Base-by-base conservation (phyloP, 2,113 vertebrate genomes). In the Pelecanoides urinatrix region DNA sequence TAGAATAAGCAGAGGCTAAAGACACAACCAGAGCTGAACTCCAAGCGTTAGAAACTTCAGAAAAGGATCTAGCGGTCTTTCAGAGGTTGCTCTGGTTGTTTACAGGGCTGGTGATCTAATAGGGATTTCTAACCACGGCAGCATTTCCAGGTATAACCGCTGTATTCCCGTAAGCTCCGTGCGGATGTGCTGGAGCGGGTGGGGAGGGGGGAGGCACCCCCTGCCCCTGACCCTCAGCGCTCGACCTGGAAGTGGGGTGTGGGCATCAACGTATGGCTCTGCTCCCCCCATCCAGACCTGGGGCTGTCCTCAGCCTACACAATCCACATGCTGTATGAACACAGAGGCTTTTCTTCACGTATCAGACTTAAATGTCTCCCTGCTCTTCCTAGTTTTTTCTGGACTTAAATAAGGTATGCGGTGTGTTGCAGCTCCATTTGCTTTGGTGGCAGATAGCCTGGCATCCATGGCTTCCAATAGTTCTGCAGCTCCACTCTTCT, bases 21-120 rank as follows among this genome's bases (percentile, higher is more conserved):
- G 36, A 34, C 67, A 21, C 18, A 14, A 14, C 29, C n/a, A 18
- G 73, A 83, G 47, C 80, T 30, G 19, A 61, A 3, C 55, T 59
- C 44, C 61, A 22, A 29, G 52, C 6, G 1, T 27, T 25, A 59
- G 56, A 18, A 52, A 11, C 47, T 19, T 26, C 38, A 23, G 27
- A 19, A 38, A 4, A 73, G 73, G 40, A 7, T n/a, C 27, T 4
- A 5, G 32, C 58, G 44, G 63, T 11, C 2, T 3, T 22, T 45
- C 55, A 38, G 30, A 47, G 44, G 30, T 7, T 52, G 53, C 29
- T 88, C 26, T 42, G n/a, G 26, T 65, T 36, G 3, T 18, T 62
- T 53, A 7, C 29, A 16, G 45, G 66, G 49, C 27, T 0, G 1
- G 21, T 19, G 86, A 45, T 50, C 52, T 1, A 4, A 3, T 0